Evolutionary conservation across 2,797 vertebrate species (phyloP), one percentile per base, ranked within the genome.

Genomic region (Threskiornis aethiopicus): DNA sequence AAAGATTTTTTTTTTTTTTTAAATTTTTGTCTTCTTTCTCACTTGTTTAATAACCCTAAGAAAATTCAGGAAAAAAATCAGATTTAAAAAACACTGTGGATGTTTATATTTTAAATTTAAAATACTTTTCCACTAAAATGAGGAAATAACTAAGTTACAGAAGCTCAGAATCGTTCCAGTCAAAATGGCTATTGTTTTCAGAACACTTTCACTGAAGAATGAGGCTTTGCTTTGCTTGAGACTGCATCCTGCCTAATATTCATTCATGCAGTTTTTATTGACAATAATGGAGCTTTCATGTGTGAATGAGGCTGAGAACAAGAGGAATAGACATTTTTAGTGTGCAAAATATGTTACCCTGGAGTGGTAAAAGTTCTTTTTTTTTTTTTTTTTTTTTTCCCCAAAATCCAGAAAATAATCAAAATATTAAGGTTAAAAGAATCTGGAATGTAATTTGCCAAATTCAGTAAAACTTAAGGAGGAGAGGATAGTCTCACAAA

Each of bases 201-300:
- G 69, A 93, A 55, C 87, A 95, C 94, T 96, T 97, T 97, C 94
- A 97, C 93, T 97, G 96, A 84, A 92, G 94, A 95, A 92, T 92
- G 67, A 89, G 75, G 31, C 87, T 96, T 96, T 95, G 59, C 91
- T 96, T 89, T 94, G 69, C 95, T 82, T 76, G 57, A 76, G 94
- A 72, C 96, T 95, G 62, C 92, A 95, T 96, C 90, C 93, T 97
- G 94, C 84, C 92, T 91, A 39, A 65, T 89, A 58, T 81, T 93
- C 94, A 91, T 96, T 96, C 93, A 94, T 86, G 79, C 39, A 58
- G 24, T 11, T 94, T 90, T 96, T 93, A 91, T 85, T 95, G 89
- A 87, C 84, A 81, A 49, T 96, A 88, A 88, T 1, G 22, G 64
- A 81, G 75, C 67, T 94, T 94, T 96, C 71, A 72, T 93, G 84